Percentiles rank a stretch among this genome's conserved stretches.
These are phyloP conservation scores for Mus musculus DNA, from an alignment of 2,113 vertebrate species.

Conservation along the genomic window GRCm39 chr11:67317001-67317500, in stretches of 20 bases:
- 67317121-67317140: background rate
- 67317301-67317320: background rate
- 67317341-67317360: background rate
- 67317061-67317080: background rate
- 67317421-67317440: background rate
- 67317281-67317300: background rate
- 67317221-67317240: background rate
- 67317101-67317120: background rate
- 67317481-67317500: background rate
- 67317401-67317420: background rate
- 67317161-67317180: background rate
- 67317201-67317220: background rate
- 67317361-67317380: background rate
- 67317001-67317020: background rate
- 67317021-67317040: background rate
- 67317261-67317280: background rate
- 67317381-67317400: background rate
- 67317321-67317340: background rate
- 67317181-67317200: background rate
- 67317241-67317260: background rate
- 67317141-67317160: background rate
- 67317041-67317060: background rate
- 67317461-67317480: too few relatives aligned
- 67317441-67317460: background rate
- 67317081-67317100: background rate